Conservation (phyloP, 2,797 vertebrate genomes). For the Mormyrus proboscirostris region DNA sequence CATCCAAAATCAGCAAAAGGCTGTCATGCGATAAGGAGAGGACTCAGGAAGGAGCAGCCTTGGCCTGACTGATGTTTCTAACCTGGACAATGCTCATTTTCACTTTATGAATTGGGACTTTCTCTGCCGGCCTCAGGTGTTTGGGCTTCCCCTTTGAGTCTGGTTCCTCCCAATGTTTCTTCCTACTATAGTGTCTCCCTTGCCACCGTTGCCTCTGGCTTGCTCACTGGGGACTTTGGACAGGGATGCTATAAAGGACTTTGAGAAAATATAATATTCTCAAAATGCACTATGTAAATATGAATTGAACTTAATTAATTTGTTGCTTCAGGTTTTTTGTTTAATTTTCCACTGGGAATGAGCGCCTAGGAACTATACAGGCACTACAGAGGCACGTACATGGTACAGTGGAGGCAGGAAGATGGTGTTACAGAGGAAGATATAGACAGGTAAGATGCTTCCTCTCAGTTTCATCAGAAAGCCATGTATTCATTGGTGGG, state of each 20-base stretch:
- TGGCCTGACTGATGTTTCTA: background rate
- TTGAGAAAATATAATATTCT: background rate
- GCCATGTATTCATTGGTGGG: background rate
- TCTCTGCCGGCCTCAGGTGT: background rate
- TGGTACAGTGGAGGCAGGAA: background rate
- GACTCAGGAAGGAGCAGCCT: background rate
- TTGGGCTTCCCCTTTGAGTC: background rate
- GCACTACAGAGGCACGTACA: background rate
- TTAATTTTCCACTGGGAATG: background rate
- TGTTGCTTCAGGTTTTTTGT: background rate
- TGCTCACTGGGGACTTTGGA: background rate
- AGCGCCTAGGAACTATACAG: background rate
- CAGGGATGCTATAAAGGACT: background rate
- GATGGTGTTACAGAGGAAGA: background rate
- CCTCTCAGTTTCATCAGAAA: background rate
- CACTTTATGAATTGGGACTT: background rate
- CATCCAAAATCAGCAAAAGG: background rate
- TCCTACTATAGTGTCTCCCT: background rate
- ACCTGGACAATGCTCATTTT: background rate
- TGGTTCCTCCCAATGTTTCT: background rate
- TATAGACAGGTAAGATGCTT: background rate
- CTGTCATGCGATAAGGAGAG: background rate
- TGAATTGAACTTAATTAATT: background rate
- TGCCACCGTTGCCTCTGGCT: background rate
- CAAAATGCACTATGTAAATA: background rate